Base-by-base conservation (phyloP, 2,888 invertebrate genomes). In the Ichneumoninae sp. region DNA sequence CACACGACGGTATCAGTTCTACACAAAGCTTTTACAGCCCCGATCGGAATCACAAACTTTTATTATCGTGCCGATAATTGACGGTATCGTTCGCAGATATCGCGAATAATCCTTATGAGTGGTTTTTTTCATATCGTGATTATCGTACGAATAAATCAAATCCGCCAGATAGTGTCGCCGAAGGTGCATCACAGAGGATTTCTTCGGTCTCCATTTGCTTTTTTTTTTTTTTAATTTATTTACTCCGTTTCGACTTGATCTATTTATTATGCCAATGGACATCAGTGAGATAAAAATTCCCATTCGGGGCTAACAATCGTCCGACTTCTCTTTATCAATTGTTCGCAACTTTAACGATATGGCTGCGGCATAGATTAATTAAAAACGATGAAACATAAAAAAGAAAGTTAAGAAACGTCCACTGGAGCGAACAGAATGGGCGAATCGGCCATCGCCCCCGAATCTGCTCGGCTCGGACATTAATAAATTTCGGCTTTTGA, bases 1-100 rank as follows among this genome's bases (percentile, higher is more conserved):
- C 83, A 91, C 91, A 91, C 91, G 89, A 92, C 92, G 88, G 86
- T 90, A 89, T 89, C 83, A 86, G 85, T 89, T 86, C 80, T 87
- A 86, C 85, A 83, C 86, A 85, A 83, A 88, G 70, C 83, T 82
- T 19, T 30, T 33, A 68, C 77, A 70, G 73, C 70, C 76, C 84
- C 79, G 76, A 83, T 80, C 54, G 69, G 71, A 77, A 82, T 79
- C 74, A 81, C 83, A 84, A 74, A 63, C 50, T 54, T 73, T 33
- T 47, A 40, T 71, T 33, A 75, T 69, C 70, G 50, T 26, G 47
- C 8, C 40, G 50, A 60, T 60, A 44, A 65, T 50, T 33, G 30
- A 76, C n/a, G 26, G 40, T 76, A 54, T 76, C 66, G 36, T 50
- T 36, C 66, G 54, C 33, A 22, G 19, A 36, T 5, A 36, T 19